A percentile compares a stretch with the other conserved stretches of the same genome.
Conservation (phyloP, 2,113 vertebrate species). For the Triplophysa dalaica region DNA sequence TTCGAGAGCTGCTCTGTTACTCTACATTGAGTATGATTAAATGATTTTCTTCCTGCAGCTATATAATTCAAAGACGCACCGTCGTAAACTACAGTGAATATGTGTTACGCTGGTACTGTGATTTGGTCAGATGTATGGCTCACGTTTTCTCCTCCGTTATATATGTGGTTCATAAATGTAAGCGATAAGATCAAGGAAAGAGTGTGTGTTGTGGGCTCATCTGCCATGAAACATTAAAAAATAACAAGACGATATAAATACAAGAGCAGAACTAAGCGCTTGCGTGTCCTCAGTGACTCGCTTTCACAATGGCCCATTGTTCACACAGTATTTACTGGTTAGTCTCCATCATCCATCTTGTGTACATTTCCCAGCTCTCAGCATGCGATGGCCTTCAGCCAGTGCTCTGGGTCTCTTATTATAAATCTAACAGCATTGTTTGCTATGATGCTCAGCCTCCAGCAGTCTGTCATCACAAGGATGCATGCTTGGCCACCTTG, state of each 20-base stretch:
- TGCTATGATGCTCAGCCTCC: slow-evolving; percentile 29
- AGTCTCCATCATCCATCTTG: slow-evolving; percentile 47
- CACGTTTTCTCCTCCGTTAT: not conserved
- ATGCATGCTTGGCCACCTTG: slow-evolving; percentile 20
- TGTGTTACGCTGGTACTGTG: not conserved
- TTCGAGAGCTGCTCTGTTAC: not conserved
- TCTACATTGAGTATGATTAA: slow-evolving; percentile 22
- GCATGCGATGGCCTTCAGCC: slow-evolving; percentile 49
- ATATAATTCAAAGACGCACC: not conserved
- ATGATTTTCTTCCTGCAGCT: not conserved
- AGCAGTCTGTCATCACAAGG: slow-evolving; percentile 44
- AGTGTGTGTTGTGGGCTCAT: not conserved
- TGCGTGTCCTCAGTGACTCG: slow-evolving; percentile 12
- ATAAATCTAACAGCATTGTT: slow-evolving; percentile 54
- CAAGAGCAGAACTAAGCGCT: slow-evolving; percentile 11
- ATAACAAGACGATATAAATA: slow-evolving; percentile 21
- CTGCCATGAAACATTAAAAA: not conserved
- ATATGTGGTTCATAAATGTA: slow-evolving; percentile 1
- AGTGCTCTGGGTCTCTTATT: slow-evolving; percentile 24
- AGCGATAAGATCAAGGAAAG: slow-evolving; percentile 13
- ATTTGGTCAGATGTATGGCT: not conserved
- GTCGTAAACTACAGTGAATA: not conserved
- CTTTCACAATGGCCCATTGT: slow-evolving; percentile 21
- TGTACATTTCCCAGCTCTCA: slow-evolving; percentile 39
- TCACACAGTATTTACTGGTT: slow-evolving; percentile 32